Evolutionary conservation across 2,888 invertebrate genomes (phyloP).

Genomic region (Cryptocephalus moraei): DNA sequence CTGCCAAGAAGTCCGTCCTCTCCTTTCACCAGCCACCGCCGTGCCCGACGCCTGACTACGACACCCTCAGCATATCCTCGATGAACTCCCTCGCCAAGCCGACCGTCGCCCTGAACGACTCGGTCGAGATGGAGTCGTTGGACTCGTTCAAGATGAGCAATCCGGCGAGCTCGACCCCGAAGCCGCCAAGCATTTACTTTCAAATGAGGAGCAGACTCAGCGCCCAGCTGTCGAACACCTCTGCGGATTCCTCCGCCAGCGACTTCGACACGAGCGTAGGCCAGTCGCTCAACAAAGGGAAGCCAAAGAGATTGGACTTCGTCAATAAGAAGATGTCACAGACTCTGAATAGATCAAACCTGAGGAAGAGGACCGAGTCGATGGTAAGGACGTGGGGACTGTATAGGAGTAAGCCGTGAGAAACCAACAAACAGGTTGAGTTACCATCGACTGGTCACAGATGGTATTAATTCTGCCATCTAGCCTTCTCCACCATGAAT

Average conservation of each 20-base stretch:
- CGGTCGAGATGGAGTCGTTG: conserved; percentile 64
- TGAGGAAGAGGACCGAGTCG: conserved; percentile 60
- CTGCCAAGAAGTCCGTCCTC: conserved; percentile 30
- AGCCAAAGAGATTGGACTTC: conserved; percentile 50
- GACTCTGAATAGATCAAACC: conserved; percentile 66
- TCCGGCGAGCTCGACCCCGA: conserved; percentile 49
- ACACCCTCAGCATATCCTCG: conserved; percentile 36
- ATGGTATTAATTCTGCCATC: too few species aligned
- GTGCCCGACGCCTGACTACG: conserved; percentile 47
- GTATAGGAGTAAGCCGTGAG: too few species aligned
- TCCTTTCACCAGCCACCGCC: conserved; percentile 36
- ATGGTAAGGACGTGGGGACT: conserved; percentile 38
- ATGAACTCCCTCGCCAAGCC: conserved; percentile 13
- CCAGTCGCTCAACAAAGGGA: conserved; percentile 62
- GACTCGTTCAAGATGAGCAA: conserved; percentile 65
- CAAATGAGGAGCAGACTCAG: conserved; percentile 24
- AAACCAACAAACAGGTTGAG: too few species aligned
- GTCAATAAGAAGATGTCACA: conserved; percentile 51
- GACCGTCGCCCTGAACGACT: conserved; percentile 35
- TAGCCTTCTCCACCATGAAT: too few species aligned
- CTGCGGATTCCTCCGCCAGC: conserved; percentile 9
- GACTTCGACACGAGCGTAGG: conserved; percentile 37
- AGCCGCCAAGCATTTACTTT: conserved; percentile 62
- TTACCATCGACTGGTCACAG: too few species aligned
- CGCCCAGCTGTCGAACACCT: conserved; percentile 24